These are phyloP conservation scores for Butorides virescens DNA, from an alignment of 2,113 vertebrate genomes.

Conservation along the genomic window DNA sequence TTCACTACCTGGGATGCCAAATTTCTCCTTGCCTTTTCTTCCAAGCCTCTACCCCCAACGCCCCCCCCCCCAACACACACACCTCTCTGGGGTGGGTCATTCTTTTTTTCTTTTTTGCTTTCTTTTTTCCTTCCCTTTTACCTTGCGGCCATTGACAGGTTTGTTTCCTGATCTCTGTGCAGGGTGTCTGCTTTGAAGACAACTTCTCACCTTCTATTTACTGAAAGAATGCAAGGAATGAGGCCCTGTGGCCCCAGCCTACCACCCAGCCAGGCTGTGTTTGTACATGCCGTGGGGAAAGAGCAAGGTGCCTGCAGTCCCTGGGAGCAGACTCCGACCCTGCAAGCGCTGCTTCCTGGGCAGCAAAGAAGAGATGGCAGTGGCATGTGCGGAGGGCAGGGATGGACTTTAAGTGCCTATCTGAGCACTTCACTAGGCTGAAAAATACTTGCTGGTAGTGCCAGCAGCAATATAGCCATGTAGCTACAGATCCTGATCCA, in stretches of 20 bases:
- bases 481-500: not conserved
- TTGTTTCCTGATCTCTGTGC: slow-evolving; percentile 26
- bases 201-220: slow-evolving; percentile 44
- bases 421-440: not conserved
- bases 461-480: not conserved
- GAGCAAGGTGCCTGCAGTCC: not conserved
- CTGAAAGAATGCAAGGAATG: slow-evolving; percentile 62
- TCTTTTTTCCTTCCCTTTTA: not conserved
- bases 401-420: not conserved
- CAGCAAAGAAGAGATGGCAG: not conserved
- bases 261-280: not conserved
- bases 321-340: not conserved
- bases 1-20: not conserved
- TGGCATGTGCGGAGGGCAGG: rapidly evolving
- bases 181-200: slow-evolving; percentile 24
- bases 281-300: not conserved
- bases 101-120: not conserved
- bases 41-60: not conserved
- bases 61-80: not conserved
- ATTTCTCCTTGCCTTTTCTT: not conserved
- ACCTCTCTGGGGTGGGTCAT: not conserved
- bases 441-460: not conserved
- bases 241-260: not conserved
- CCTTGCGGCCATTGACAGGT: slow-evolving; percentile 3
- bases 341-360: rapidly evolving